Evolutionary conservation across 2,797 vertebrate species (phyloP), one percentile per base, ranked within the genome.

Genomic region (Sebastes taczanowskii): DNA sequence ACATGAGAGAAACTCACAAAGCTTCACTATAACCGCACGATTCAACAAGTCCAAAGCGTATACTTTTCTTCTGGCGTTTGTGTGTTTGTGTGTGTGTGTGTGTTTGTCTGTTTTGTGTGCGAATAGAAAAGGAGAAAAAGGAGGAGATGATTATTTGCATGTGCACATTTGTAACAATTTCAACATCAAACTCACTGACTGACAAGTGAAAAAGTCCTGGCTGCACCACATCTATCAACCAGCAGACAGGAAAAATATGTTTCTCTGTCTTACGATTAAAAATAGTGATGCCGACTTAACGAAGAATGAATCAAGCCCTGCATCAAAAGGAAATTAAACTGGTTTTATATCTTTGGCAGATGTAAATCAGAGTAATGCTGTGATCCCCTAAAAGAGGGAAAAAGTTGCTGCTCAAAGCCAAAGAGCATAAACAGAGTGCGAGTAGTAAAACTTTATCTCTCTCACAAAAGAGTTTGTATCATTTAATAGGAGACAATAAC

Each of bases 1-100:
- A 95, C 79, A 85, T 70, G 80, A 76, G 82, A 87, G 80, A 84
- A 78, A 87, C 72, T 81, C 75, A 76, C 76, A 85, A 86, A 77
- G 82, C 63, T 88, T 81, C 42, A 56, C 73, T 73, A 16, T 65
- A 68, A 87, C 74, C 13, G 7, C 84, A 70, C 9, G 3, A 78
- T 69, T 89, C 81, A 83, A 88, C 89, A 91, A 74, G 58, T 86
- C 63, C n/a, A 79, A 68, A 52, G 27, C 3, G 0, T 70, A 35
- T 73, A 32, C 30, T 66, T 76, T 29, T 62, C 29, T 38, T 68
- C 56, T 27, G 63, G 52, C 2, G 38, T 16, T 14, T 42, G 52
- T 52, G 49, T 49, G 63, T 58, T 22, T 60, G 38, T 63, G 56
- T 22, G 49, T 35, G 63, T 58, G 67, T 61, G 42, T 64, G 58